Conservation (phyloP, 1,140 invertebrate genomes). For the Zeugodacus cucurbitae region DNA sequence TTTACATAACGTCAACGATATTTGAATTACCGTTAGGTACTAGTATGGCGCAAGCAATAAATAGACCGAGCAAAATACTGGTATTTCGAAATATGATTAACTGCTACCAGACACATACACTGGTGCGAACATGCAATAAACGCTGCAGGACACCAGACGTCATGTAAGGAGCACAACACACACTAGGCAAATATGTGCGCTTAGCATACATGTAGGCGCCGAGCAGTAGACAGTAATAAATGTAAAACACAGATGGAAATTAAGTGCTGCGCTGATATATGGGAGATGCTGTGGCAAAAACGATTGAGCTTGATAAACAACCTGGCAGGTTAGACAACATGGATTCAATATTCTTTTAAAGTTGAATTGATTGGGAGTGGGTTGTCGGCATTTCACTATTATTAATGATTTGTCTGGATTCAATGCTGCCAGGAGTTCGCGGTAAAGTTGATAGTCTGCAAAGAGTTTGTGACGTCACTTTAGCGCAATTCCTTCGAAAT, state of each 20-base stretch:
- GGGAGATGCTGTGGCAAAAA: too few relatives aligned
- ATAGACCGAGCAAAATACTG: neutral
- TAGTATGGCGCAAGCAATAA: neutral
- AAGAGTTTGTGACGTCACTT: too few relatives aligned
- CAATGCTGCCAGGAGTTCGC: too few relatives aligned
- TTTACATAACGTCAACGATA: neutral
- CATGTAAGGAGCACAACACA: neutral
- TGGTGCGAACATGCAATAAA: neutral
- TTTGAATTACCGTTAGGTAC: neutral
- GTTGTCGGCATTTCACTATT: too few relatives aligned
- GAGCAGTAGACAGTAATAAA: neutral
- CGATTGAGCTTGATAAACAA: too few relatives aligned
- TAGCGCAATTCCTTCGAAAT: too few relatives aligned
- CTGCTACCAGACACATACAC: neutral
- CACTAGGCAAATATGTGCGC: neutral
- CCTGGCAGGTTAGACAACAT: too few relatives aligned
- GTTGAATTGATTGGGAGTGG: too few relatives aligned
- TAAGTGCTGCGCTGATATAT: neutral
- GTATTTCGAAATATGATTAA: constrained; percentile 1
- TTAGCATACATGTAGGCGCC: neutral
- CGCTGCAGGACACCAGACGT: neutral
- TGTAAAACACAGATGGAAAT: neutral
- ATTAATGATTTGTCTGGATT: too few relatives aligned
- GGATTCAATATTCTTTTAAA: too few relatives aligned
- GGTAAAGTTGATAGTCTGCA: too few relatives aligned